Evolutionary conservation across 2,797 vertebrate genomes (phyloP).

Genomic region (Prunella strophiata): DNA sequence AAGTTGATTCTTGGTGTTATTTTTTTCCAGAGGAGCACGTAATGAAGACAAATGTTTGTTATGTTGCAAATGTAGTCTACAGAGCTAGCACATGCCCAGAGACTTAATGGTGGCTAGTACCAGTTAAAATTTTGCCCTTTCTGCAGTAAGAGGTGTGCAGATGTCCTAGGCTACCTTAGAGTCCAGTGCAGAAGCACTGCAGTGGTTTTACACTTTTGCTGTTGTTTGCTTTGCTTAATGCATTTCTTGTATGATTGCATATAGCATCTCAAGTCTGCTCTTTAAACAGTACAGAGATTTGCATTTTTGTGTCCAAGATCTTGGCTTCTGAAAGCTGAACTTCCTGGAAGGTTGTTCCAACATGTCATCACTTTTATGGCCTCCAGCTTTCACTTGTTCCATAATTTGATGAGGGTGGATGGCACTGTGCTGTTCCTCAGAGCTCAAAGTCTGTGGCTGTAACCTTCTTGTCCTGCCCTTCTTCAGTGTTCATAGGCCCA

Average conservation of each 20-base stretch:
- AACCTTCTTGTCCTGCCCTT: not conserved
- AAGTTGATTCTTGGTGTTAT: not conserved
- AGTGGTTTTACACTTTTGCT: not conserved
- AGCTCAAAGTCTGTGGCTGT: not conserved
- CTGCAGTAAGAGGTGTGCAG: not conserved
- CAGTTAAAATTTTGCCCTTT: not conserved
- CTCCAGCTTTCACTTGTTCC: slow-evolving; percentile 15
- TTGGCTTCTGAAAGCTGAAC: not conserved
- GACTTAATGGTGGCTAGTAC: not conserved
- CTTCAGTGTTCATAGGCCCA: not conserved
- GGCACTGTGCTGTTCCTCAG: not conserved
- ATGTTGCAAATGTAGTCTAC: not conserved
- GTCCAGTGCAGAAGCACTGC: not conserved
- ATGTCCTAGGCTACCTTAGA: not conserved
- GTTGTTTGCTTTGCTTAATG: not conserved
- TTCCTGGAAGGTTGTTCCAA: not conserved
- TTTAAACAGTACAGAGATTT: not conserved
- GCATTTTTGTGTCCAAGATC: not conserved
- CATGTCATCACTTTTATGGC: not conserved
- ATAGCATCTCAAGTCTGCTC: not conserved
- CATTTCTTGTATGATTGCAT: not conserved
- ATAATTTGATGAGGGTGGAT: not conserved
- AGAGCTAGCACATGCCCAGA: not conserved
- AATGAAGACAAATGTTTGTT: not conserved
- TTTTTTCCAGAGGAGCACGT: not conserved